A percentile compares a stretch with the other conserved stretches of the same genome.
Evolutionary conservation across 2,113 vertebrate species (phyloP).

Genomic region (Polypterus senegalus): DNA sequence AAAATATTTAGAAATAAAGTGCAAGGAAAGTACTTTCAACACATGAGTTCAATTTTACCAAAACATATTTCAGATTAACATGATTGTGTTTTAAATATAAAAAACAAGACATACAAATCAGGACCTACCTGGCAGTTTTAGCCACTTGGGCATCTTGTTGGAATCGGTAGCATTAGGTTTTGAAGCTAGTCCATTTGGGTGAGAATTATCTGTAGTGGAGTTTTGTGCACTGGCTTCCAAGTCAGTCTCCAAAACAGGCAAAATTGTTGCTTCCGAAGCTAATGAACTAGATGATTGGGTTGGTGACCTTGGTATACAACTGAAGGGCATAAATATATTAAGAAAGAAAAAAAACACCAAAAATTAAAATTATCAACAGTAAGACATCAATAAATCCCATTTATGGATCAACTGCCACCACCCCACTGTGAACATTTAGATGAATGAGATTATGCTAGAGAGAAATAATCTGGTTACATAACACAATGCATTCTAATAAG

Average conservation of each 20-base stretch:
- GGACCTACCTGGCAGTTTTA: constrained; percentile 48
- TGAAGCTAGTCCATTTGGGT: constrained; percentile 46
- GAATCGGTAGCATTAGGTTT: constrained; percentile 44
- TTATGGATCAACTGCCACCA: too few species aligned
- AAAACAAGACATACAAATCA: constrained; percentile 28
- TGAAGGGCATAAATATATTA: constrained; percentile 27
- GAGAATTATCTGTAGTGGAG: constrained; percentile 44
- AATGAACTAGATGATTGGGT: constrained; percentile 57
- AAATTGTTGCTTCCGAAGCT: constrained; percentile 59
- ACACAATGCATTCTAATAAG: constrained; percentile 26
- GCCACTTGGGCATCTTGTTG: constrained; percentile 39
- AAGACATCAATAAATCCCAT: too few species aligned
- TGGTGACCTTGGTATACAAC: constrained; percentile 49
- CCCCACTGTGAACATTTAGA: too few species aligned
- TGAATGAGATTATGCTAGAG: too few species aligned
- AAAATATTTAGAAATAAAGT: not conserved
- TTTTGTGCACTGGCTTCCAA: constrained; percentile 33
- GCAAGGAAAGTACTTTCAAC: constrained; percentile 3
- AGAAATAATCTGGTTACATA: constrained; percentile 53
- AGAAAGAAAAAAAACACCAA: constrained; percentile 28
- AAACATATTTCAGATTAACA: constrained; percentile 8
- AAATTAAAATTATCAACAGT: not conserved
- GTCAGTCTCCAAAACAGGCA: constrained; percentile 39
- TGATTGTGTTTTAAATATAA: not conserved
- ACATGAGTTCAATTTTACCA: constrained; percentile 25